These are phyloP conservation scores for Himalopsyche anomala DNA, from an alignment of 2,888 invertebrate species.

Conservation along the genomic window DNA sequence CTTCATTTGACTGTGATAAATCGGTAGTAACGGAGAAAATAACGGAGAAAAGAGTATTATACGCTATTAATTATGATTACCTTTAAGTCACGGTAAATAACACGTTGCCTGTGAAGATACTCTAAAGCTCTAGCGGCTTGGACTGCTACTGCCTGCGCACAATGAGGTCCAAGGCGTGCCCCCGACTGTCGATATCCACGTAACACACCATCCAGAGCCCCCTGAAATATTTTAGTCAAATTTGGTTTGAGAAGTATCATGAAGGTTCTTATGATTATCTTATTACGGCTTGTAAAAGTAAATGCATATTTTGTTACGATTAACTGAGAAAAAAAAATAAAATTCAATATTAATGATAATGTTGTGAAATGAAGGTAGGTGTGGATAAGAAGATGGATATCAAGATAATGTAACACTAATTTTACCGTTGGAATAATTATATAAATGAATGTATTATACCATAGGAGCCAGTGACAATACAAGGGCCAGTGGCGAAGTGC, in stretches of 20 bases:
- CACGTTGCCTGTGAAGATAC: slow-evolving; percentile 94
- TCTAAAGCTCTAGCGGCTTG: slow-evolving; percentile 96
- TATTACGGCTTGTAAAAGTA: neutral
- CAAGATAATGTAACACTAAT: too few relatives aligned
- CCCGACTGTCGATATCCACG: slow-evolving; percentile 92
- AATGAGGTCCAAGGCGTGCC: slow-evolving; percentile 86
- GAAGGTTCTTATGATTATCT: neutral
- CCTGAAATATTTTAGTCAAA: slow-evolving; percentile 74
- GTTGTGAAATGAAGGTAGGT: too few relatives aligned
- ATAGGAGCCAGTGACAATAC: slow-evolving; percentile 92
- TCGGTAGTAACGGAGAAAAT: too few relatives aligned
- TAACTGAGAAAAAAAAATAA: neutral
- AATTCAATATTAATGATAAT: too few relatives aligned
- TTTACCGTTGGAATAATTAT: too few relatives aligned
- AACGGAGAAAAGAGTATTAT: too few relatives aligned
- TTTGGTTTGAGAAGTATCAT: neutral
- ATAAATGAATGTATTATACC: slow-evolving; percentile 67
- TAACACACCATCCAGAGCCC: slow-evolving; percentile 90
- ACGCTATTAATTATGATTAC: slow-evolving; percentile 66
- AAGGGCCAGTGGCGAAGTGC: slow-evolving; percentile 91
- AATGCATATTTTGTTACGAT: neutral
- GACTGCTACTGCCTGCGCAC: slow-evolving; percentile 89
- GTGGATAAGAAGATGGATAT: too few relatives aligned
- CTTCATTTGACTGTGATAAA: too few relatives aligned
- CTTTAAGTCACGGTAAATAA: slow-evolving; percentile 92